Percentiles rank a stretch among this genome's conserved stretches.
phyloP scores from a whole-genome alignment of 2,888 invertebrate species.

The Argynnis bischoffii region DNA sequence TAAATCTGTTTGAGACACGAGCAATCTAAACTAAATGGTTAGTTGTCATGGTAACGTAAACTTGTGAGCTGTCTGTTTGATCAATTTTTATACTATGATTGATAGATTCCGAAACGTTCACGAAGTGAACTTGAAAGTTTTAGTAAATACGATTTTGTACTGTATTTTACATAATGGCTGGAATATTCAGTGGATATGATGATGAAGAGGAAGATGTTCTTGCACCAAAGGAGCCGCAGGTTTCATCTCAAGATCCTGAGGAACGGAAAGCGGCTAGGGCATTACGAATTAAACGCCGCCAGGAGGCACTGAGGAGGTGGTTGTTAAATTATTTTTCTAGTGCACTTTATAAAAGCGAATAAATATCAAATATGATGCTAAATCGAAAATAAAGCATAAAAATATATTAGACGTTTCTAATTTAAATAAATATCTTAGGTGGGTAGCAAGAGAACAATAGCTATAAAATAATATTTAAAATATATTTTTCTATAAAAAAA shows the following conservation, averaged over 20 bases:
- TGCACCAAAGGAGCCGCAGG: constrained; percentile 81
- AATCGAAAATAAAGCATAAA: too few relatives aligned
- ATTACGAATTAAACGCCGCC: constrained; percentile 84
- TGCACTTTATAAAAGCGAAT: constrained; percentile 9
- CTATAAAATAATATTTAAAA: background rate
- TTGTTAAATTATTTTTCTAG: background rate
- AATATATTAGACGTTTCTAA: background rate
- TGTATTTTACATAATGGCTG: constrained; percentile 49
- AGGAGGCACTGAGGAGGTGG: constrained; percentile 83
- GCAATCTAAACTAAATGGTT: background rate
- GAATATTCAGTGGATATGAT: constrained; percentile 52
- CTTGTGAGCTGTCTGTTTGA: background rate
- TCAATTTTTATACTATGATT: constrained; percentile 2
- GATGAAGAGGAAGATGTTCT: constrained; percentile 72
- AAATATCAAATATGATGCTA: too few relatives aligned
- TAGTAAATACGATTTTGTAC: constrained; percentile 8
- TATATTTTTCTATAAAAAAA: too few relatives aligned
- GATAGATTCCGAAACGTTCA: background rate
- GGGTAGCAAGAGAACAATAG: background rate
- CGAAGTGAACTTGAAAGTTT: background rate
- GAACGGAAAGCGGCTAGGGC: constrained; percentile 88
- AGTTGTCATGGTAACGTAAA: background rate
- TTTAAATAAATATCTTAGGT: too few relatives aligned
- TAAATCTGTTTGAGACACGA: too few relatives aligned
- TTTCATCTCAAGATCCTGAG: constrained; percentile 84